phyloP scores from a whole-genome alignment of 2,113 vertebrate genomes.

The Megaceryle maxima region DNA sequence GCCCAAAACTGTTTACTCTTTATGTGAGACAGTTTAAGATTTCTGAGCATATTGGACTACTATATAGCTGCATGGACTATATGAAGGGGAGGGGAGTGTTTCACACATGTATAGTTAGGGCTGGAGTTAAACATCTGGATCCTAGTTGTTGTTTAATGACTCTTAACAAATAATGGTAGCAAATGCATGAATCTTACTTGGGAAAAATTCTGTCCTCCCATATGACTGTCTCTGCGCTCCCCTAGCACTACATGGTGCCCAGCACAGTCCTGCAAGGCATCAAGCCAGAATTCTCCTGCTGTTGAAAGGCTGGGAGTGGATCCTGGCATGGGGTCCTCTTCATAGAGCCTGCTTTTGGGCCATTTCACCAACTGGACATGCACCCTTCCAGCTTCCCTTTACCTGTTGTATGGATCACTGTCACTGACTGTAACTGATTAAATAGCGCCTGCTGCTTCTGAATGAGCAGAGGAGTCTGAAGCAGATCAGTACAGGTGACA shows the following conservation, averaged over 20 bases:
- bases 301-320: neutral
- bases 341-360: neutral
- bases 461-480: neutral
- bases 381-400: neutral
- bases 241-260: neutral
- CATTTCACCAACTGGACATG: neutral
- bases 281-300: neutral
- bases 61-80: neutral
- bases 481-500: neutral
- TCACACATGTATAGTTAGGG: too few species aligned
- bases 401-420: neutral
- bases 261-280: neutral
- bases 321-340: neutral
- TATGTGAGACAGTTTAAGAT: neutral
- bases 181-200: neutral
- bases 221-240: neutral
- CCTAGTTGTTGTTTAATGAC: neutral
- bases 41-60: neutral
- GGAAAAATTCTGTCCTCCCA: neutral
- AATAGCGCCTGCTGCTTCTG: neutral
- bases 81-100: too few species aligned
- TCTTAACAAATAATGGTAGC: neutral
- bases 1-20: neutral
- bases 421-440: neutral
- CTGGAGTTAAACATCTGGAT: neutral